Percentiles rank a stretch among this genome's conserved stretches.
Conservation (phyloP, 1,140 invertebrate species). For the Pachypsylla venusta region DNA sequence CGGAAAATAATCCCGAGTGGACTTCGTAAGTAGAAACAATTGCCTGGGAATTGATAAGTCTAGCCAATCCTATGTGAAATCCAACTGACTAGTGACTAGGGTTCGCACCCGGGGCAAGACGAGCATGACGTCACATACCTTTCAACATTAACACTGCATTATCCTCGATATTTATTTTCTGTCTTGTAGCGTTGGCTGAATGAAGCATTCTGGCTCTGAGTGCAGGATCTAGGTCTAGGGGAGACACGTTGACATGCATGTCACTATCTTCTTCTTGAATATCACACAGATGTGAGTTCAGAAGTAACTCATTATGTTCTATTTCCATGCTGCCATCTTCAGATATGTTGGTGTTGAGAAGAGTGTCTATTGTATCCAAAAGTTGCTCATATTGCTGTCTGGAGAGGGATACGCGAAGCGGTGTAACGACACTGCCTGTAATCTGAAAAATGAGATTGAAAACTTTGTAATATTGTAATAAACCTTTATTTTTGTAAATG, state of each 20-base stretch:
- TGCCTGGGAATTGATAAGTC: no score
- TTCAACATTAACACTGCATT: constrained; percentile 7
- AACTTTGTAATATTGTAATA: no score
- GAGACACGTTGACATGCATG: constrained; percentile 31
- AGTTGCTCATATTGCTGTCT: constrained; percentile 79
- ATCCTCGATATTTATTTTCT: constrained; percentile 21
- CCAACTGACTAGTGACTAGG: no score
- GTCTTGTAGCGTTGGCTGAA: background rate
- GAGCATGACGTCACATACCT: constrained; percentile 10
- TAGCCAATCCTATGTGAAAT: no score
- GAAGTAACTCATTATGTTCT: background rate
- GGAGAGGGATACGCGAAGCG: constrained; percentile 67
- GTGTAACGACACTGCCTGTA: constrained; percentile 62
- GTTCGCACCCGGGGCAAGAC: no score
- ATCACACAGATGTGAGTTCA: constrained; percentile 21
- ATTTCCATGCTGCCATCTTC: background rate
- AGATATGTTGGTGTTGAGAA: constrained; percentile 27
- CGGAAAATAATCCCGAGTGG: no score
- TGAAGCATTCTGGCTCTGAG: constrained; percentile 36
- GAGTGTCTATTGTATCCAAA: constrained; percentile 49
- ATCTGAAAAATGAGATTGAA: constrained; percentile 45
- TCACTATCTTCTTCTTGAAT: constrained; percentile 33
- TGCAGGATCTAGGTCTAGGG: constrained; percentile 42
- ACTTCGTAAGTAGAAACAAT: no score
- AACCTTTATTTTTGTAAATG: no score